Conservation (phyloP, 1,140 invertebrate species). For the Dendrolimus punctatus region DNA sequence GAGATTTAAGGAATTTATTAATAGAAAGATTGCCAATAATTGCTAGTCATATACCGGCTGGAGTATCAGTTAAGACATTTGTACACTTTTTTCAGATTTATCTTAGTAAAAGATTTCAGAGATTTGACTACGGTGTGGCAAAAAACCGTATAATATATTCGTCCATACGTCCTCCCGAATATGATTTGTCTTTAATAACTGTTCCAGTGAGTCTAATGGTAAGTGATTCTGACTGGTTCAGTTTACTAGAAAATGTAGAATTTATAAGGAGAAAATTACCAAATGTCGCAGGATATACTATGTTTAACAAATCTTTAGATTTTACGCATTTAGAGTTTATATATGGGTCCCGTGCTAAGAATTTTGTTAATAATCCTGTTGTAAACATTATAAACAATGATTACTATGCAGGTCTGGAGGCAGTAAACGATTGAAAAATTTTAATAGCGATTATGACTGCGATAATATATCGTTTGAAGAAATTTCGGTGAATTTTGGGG, state of each 20-base stretch:
- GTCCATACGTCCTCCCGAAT: conserved; percentile 34
- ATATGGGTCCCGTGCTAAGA: conserved; percentile 39
- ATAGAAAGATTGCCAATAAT: conserved; percentile 32
- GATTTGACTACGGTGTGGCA: conserved; percentile 38
- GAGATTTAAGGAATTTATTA: conserved; percentile 28
- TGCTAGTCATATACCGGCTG: conserved; percentile 45
- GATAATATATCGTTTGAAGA: not conserved
- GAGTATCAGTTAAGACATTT: conserved; percentile 39
- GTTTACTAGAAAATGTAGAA: conserved; percentile 28
- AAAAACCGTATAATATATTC: conserved; percentile 34
- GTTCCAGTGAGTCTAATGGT: conserved; percentile 35
- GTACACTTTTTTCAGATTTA: conserved; percentile 50
- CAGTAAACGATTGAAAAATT: no score
- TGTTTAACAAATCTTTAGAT: conserved; percentile 33
- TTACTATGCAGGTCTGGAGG: no score
- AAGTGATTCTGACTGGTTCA: conserved; percentile 50
- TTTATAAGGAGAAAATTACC: conserved; percentile 28
- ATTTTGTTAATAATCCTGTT: conserved; percentile 34
- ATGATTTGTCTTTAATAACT: conserved; percentile 29
- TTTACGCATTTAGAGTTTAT: conserved; percentile 56
- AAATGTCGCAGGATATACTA: conserved; percentile 24
- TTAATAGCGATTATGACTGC: not conserved
- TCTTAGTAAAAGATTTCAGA: conserved; percentile 34
- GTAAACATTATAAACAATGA: conserved; percentile 22
- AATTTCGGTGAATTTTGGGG: no score